Evolutionary conservation across 2,888 invertebrate genomes (phyloP), one percentile per base, ranked within the genome.

Genomic region (Trachelus iudaicus): DNA sequence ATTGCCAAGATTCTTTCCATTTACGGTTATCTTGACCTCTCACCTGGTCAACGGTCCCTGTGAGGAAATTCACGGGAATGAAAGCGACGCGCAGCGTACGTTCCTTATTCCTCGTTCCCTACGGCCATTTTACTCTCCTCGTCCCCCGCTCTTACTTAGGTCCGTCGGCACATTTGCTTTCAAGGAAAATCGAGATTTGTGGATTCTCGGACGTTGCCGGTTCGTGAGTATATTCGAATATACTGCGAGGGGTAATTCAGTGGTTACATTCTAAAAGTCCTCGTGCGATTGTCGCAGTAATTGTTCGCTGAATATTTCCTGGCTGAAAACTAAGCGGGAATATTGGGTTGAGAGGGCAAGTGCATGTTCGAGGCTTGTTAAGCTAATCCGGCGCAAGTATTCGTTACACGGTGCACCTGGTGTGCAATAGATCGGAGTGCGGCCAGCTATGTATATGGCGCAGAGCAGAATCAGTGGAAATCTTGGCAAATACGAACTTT

Each of bases 381-480:
- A 56, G 23, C 56, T 56, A 56, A 56, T 56, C 56, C 23, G 23
- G 56, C 9, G 23, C 23, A 56, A 56, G 9, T 23, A 40, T 56
- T 23, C 23, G 23, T 23, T 56, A 15, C 23, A 56, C 56, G 56
- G 23, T 56, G 23, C 83, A 85, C 83, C 83, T 83, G 85, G 76
- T 76, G 77, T 76, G 76, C 79, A 75, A 75, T 71, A 79, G 56
- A 81, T 83, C 77, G 80, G 37, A 73, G 79, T 76, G 69, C 37
- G 76, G 80, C 73, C 79, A 3, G 23, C 78, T 78, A 80, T 35
- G 35, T 35, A 12, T 77, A 77, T 76, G 81, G 81, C 76, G 81
- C 81, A 81, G 86, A 86, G 79, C 79, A 75, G 34, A 74, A 80
- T 76, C 78, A 73, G 82, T 77, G 83, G 76, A 85, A 85, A 86